A percentile compares a stretch with the other conserved stretches of the same genome.
These are phyloP conservation scores for Psittacula derbiana DNA, from an alignment of 2,797 vertebrate species.

Conservation along the genomic window DNA sequence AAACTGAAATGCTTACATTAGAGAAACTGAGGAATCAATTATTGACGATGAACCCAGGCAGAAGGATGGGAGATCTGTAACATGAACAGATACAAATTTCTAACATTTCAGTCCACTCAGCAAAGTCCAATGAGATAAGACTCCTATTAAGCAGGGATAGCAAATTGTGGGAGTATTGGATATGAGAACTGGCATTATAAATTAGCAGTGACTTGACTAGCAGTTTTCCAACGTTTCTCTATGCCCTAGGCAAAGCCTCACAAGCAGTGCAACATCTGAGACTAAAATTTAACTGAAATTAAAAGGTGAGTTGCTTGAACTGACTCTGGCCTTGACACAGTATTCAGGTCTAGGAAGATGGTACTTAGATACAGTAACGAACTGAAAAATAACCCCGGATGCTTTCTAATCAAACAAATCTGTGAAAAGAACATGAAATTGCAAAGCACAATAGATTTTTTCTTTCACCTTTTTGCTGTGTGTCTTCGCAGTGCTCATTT, in stretches of 20 bases:
- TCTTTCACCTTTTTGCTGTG: neutral
- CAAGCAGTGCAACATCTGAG: neutral
- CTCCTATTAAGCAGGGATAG: neutral
- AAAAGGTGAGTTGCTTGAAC: neutral
- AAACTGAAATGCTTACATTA: neutral
- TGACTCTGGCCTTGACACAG: neutral
- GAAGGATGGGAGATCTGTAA: neutral
- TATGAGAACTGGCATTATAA: neutral
- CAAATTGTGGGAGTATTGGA: neutral
- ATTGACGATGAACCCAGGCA: neutral
- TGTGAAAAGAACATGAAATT: neutral
- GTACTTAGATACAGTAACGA: neutral
- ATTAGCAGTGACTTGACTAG: neutral
- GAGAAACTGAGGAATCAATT: neutral
- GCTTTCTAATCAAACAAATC: neutral
- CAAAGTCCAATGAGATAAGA: conserved; percentile 6
- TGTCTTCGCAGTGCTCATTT: neutral
- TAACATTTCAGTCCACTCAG: conserved; percentile 31
- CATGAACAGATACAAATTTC: neutral
- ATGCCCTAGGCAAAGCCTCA: neutral
- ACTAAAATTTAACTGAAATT: neutral
- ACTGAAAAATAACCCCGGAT: neutral
- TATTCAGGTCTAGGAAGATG: neutral
- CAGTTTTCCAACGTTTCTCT: neutral
- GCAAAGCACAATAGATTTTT: neutral